Evolutionary conservation across 1,140 invertebrate species (phyloP).

Genomic region (Globodera rostochiensis): DNA sequence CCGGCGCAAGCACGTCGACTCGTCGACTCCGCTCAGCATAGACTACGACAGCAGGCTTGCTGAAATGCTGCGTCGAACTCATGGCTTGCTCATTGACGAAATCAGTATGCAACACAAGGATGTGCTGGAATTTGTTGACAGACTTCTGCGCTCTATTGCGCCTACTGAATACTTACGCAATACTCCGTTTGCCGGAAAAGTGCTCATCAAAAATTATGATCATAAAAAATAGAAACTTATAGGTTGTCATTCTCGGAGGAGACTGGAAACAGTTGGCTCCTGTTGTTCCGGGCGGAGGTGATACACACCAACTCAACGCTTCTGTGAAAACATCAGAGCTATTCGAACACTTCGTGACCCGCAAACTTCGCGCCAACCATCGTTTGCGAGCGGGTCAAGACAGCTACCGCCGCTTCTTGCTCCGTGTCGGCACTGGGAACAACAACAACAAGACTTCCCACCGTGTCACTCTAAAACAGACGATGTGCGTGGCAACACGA

Average conservation of each 20-base stretch:
- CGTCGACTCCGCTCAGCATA: not conserved
- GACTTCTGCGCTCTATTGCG: not conserved
- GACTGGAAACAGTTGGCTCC: not conserved
- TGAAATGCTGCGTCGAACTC: not conserved
- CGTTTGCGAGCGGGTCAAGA: not conserved
- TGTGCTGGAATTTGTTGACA: not conserved
- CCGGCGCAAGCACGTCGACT: not conserved
- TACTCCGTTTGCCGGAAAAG: not conserved
- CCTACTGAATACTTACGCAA: not conserved
- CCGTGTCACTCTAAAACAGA: not conserved
- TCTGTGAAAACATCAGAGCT: not conserved
- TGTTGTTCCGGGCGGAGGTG: not conserved
- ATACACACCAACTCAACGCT: not conserved
- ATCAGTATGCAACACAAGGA: slow-evolving; percentile 7
- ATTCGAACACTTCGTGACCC: not conserved
- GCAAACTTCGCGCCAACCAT: not conserved
- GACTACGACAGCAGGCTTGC: not conserved
- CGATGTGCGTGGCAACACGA: not conserved
- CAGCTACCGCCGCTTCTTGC: not conserved
- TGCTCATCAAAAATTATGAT: not conserved
- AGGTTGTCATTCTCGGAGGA: not conserved
- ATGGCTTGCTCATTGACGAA: not conserved
- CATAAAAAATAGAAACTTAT: not conserved
- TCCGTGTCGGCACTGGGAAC: not conserved
- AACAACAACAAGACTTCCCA: not conserved